Evolutionary conservation across 2,888 invertebrate genomes (phyloP).

Genomic region (Pristionchus japonicus): DNA sequence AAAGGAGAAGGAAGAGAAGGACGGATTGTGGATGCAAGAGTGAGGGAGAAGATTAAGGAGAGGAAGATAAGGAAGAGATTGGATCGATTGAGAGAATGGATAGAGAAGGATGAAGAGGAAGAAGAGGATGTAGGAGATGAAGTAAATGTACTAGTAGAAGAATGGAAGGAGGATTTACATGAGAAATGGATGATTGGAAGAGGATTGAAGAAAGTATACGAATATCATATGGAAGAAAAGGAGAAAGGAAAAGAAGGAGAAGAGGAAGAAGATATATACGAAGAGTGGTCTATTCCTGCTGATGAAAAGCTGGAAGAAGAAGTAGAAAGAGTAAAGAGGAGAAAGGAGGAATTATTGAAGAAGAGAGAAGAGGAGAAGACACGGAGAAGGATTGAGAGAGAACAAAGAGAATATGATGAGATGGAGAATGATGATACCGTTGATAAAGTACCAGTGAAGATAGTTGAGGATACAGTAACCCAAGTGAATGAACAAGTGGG

Average conservation of each 20-base stretch:
- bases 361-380: neutral
- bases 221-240: neutral
- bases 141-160: neutral
- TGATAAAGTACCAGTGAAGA: neutral
- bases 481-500: neutral
- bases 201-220: neutral
- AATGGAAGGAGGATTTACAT: neutral
- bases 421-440: neutral
- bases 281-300: neutral
- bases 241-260: neutral
- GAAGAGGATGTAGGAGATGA: neutral
- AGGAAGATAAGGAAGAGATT: neutral
- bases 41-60: neutral
- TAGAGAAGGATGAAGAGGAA: slow-evolving; percentile 6
- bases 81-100: neutral
- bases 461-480: neutral
- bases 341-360: neutral
- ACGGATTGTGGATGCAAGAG: neutral
- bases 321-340: neutral
- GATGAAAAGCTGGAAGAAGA: neutral
- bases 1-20: neutral
- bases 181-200: slow-evolving; percentile 18
- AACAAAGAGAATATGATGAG: neutral
- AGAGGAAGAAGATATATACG: slow-evolving; percentile 9
- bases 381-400: neutral